Evolutionary conservation across 2,888 invertebrate species (phyloP).

Genomic region (Melikaiella ostensackeni): DNA sequence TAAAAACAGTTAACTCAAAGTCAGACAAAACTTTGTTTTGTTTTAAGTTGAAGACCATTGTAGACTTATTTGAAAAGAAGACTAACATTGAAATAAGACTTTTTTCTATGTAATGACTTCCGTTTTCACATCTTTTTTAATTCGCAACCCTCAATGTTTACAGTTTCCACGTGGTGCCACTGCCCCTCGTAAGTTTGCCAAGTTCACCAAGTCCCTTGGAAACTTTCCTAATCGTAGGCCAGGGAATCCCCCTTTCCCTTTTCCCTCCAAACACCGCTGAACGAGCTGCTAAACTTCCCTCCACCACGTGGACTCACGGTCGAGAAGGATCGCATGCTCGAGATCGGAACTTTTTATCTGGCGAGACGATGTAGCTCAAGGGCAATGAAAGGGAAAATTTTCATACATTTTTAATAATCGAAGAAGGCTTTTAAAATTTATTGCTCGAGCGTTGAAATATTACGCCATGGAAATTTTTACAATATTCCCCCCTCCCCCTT

Average conservation of each 20-base stretch:
- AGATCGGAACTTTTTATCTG: not conserved
- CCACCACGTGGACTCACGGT: not conserved
- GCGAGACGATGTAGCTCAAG: not conserved
- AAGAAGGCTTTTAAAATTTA: not conserved
- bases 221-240: constrained; percentile 69
- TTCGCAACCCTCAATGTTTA: constrained; percentile 58
- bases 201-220: constrained; percentile 57
- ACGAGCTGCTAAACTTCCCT: not conserved
- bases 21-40: no score
- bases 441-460: not conserved
- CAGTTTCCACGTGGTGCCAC: constrained; percentile 63
- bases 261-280: constrained; percentile 28
- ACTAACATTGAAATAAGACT: no score
- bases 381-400: not conserved
- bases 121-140: not conserved
- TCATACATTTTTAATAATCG: not conserved
- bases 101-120: not conserved
- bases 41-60: no score
- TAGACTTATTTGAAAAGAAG: no score
- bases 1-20: no score
- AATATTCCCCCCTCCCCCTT: not conserved
- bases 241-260: constrained; percentile 55
- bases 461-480: not conserved
- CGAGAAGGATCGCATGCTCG: constrained; percentile 30
- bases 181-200: constrained; percentile 53